phyloP scores from a whole-genome alignment of 2,888 invertebrate species.

The Leucania comma region DNA sequence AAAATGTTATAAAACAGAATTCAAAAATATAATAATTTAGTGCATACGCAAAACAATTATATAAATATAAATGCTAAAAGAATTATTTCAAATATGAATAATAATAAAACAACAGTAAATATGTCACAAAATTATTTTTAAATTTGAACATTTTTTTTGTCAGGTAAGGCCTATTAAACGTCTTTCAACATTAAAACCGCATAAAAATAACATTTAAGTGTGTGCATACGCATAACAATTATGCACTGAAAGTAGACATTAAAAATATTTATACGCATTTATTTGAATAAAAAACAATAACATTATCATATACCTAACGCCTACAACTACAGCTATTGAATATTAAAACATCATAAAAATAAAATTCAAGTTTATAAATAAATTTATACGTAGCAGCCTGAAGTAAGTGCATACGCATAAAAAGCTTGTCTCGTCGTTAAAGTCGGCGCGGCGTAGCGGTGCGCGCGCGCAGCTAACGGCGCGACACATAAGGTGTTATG shows the following conservation, averaged over 20 bases:
- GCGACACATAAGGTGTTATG: conserved; percentile 74
- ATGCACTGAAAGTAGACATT: neutral
- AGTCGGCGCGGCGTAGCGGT: conserved; percentile 58
- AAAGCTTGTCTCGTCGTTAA: conserved; percentile 63
- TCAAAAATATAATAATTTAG: no score
- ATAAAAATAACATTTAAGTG: neutral
- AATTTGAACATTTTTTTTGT: neutral
- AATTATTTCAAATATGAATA: no score
- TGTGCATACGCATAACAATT: conserved; percentile 31
- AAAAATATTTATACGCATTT: neutral
- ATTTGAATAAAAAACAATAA: neutral
- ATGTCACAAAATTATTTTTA: neutral
- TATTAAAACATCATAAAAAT: conserved; percentile 10
- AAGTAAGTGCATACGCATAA: conserved; percentile 57
- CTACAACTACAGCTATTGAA: neutral
- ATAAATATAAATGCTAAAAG: no score
- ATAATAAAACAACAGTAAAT: neutral
- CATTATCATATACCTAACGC: neutral
- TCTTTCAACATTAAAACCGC: neutral
- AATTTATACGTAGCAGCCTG: conserved; percentile 14
- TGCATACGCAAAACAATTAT: no score
- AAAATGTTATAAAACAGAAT: neutral
- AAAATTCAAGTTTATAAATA: conserved; percentile 32
- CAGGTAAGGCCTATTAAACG: neutral
- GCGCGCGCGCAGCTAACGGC: conserved; percentile 64